Evolutionary conservation across 1,140 invertebrate species (phyloP), one percentile per base, ranked within the genome.

Genomic region (Cotesia chilonis): DNA sequence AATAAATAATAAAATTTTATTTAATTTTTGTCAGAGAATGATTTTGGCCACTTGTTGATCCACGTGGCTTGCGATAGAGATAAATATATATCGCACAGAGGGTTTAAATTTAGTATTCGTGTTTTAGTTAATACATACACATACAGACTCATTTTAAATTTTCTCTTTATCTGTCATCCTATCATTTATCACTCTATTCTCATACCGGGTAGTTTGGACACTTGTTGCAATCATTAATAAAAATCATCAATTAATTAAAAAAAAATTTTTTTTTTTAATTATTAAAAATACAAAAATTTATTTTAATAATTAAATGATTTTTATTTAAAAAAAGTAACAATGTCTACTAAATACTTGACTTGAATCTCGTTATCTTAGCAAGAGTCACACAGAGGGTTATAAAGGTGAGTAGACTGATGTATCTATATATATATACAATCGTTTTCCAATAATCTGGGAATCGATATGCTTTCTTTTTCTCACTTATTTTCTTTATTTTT

Each of bases 201-300:
- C 14, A 7, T 20, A 36, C 37, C 14, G 69, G 6, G 36, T 41
- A 35, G 14, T 59, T 38, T 14, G 28, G 20, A 28, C 64, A 38
- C 83, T 85, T 85, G 83, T 85, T 85, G 83, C 82, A 83, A 84
- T 85, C 83, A 85, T 85, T 80, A 84, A 85, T 83, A 84, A 84
- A 78, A 85, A 82, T 85, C 83, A 85, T 85, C 81, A 82, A 84
- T 81, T 47, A 10, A 47, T 47, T 47, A 64, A 51, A 9, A 51
- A 51, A 51, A 51, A 51, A 1, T 7, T 51, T 1, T 51, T 51
- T 51, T 51, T 51, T 51, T 3, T 1, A 51, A 51, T 51, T 12
- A 51, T 12, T 51, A 51, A 51, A 51, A 51, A 2, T n/a, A 28
- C 1, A 28, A 28, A 28, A 28, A 28, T 28, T 28, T 28, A 28